These are phyloP conservation scores for Tetranychus cinnabarinus DNA, from an alignment of 1,140 invertebrate genomes.

Conservation along the genomic window DNA sequence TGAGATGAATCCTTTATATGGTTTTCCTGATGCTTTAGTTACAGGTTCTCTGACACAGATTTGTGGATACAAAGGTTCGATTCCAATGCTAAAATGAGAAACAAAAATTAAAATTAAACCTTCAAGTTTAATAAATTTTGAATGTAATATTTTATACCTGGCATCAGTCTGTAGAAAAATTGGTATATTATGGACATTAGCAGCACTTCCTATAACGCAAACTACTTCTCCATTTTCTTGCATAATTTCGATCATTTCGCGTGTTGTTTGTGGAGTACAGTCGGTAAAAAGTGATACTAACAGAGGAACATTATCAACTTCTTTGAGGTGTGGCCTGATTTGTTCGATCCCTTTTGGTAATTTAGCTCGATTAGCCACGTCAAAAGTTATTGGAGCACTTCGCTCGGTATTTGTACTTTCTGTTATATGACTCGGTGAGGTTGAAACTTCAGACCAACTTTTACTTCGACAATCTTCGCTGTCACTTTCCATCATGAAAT, in stretches of 20 bases:
- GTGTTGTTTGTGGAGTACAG: conserved; percentile 61
- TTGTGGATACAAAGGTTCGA: conserved; percentile 77
- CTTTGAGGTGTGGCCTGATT: conserved; percentile 77
- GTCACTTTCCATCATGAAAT: neutral
- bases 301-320: conserved; percentile 87
- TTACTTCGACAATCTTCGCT: conserved; percentile 1
- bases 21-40: neutral
- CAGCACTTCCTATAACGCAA: conserved; percentile 64
- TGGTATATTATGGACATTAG: conserved; percentile 59
- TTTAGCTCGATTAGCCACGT: conserved; percentile 78
- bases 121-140: neutral
- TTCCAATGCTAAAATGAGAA: conserved; percentile 39
- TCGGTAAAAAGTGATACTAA: conserved; percentile 90
- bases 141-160: conserved; percentile 31
- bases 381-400: conserved; percentile 63
- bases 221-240: conserved; percentile 86
- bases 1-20: conserved; percentile 25
- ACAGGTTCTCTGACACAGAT: conserved; percentile 36
- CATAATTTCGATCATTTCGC: conserved; percentile 81
- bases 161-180: conserved; percentile 85
- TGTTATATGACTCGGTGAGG: conserved; percentile 47
- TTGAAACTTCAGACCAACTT: conserved; percentile 21
- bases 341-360: conserved; percentile 86
- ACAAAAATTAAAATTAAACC: conserved; percentile 5
- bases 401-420: conserved; percentile 40